phyloP scores from a whole-genome alignment of 2,888 invertebrate genomes.

The Choreutis nemorana region DNA sequence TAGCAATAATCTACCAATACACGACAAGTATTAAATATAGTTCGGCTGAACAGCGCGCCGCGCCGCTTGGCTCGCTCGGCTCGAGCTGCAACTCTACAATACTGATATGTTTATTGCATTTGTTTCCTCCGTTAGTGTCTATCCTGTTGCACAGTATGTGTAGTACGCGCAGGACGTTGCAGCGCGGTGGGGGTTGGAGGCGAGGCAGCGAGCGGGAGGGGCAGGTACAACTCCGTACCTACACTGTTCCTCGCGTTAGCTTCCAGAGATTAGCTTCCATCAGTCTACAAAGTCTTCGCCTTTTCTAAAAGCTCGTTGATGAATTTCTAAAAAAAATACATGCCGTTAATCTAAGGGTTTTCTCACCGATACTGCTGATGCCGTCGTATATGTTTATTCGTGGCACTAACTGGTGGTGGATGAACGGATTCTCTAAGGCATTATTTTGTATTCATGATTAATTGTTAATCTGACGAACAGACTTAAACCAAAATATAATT shows the following conservation, averaged over 20 bases:
- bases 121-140: no score
- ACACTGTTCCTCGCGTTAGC: conserved; percentile 1
- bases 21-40: no score
- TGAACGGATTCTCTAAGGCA: no score
- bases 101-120: conserved; percentile 18
- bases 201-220: conserved; percentile 5
- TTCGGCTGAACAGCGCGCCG: no score
- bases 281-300: conserved; percentile 81
- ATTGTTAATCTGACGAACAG: no score
- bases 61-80: not conserved
- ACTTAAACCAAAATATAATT: no score
- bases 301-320: conserved; percentile 89
- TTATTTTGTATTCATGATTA: no score
- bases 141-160: no score
- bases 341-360: no score
- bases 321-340: conserved; percentile 77
- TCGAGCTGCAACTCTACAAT: not conserved
- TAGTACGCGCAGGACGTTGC: not conserved
- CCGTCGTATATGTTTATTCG: not conserved
- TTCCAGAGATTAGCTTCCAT: conserved; percentile 24
- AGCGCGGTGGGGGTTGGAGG: not conserved
- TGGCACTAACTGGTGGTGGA: no score
- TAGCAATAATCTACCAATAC: no score
- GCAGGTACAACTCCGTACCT: conserved; percentile 3
- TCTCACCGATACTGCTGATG: conserved; percentile 4